These are phyloP conservation scores for Ornithorhynchus anatinus DNA, from an alignment of 2,113 vertebrate species.

Conservation along the genomic window DNA sequence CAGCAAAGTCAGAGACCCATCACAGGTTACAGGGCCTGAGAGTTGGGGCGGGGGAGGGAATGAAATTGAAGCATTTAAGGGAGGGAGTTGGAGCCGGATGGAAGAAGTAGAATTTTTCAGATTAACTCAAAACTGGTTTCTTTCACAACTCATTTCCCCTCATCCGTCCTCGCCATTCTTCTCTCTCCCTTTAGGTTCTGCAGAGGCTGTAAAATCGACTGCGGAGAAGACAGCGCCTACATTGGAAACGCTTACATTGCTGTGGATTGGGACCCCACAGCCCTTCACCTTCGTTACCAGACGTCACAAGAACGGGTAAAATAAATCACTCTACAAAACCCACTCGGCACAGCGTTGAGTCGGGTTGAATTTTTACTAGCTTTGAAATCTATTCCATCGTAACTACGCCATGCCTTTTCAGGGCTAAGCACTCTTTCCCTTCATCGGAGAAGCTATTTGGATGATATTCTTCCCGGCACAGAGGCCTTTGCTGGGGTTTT, in stretches of 20 bases:
- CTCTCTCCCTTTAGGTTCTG: constrained; percentile 81
- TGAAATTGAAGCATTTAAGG: background rate
- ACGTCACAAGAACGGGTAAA: constrained; percentile 96
- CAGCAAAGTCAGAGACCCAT: too few species aligned
- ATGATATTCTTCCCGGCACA: background rate
- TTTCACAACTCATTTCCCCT: background rate
- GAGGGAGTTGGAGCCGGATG: background rate
- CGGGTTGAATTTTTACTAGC: background rate
- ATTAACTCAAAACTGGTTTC: background rate
- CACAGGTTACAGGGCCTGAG: too few species aligned
- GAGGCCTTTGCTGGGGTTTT: background rate
- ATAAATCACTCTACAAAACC: rapidly evolving
- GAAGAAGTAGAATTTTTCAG: background rate
- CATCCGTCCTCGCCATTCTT: background rate
- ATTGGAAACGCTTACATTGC: constrained; percentile 94
- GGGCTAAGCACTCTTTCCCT: background rate
- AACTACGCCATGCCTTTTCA: background rate
- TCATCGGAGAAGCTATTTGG: background rate
- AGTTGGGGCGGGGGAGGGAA: too few species aligned
- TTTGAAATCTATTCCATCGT: background rate
- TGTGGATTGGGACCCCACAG: constrained; percentile 98
- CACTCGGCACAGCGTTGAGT: background rate
- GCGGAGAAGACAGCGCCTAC: constrained; percentile 85
- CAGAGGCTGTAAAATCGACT: constrained; percentile 91
- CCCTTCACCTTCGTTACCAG: constrained; percentile 96